Base-by-base conservation (phyloP, 2,113 vertebrate species). In the Pterocles burchelli region DNA sequence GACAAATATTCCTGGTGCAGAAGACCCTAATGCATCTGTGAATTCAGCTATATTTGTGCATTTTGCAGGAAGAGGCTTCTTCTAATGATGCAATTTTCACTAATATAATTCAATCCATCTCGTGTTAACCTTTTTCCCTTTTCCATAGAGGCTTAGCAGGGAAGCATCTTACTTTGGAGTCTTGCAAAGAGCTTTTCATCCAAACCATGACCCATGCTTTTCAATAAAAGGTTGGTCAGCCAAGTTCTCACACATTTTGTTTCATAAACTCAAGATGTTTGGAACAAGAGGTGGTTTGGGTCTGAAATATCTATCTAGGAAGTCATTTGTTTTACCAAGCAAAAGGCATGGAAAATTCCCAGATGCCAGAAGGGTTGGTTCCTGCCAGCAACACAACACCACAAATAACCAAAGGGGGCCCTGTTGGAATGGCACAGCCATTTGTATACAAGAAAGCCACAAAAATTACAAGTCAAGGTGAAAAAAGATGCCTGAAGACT, bases 1-100 rank as follows among this genome's bases (percentile, higher is more conserved):
- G 85, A 95, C 95, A 97, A 96, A 95, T 90, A 86, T 17, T 92
- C 88, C 85, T 62, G 61, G 76, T 81, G 86, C 83, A 94, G 83
- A 67, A 89, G 88, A 86, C 61, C 83, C 79, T 61, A 88, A 90
- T 75, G 65, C 95, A 88, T 92, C 95, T 92, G 90, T 86, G 90
- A 92, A 81, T 82, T 95, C 80, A 87, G 87, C 73, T 87, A 1
- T 36, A 93, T 84, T 86, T 63, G 72, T 88, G 72, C 90, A 71
- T 94, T 96, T 93, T 93, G 84, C 80, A 91, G 80, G 55, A 87
- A 87, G 19, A 94, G n/a, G 54, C 29, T 93, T 75, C 81, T 90
- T 75, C 80, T 94, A 93, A 85, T 51, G 80, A 92, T 74, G 51
- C 86, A 33, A 49, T 96, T 95, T 93, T 87, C 89, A 76, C 86